Evolutionary conservation across 1,140 invertebrate genomes (phyloP).

Genomic region (Drosophila malerkotliana): DNA sequence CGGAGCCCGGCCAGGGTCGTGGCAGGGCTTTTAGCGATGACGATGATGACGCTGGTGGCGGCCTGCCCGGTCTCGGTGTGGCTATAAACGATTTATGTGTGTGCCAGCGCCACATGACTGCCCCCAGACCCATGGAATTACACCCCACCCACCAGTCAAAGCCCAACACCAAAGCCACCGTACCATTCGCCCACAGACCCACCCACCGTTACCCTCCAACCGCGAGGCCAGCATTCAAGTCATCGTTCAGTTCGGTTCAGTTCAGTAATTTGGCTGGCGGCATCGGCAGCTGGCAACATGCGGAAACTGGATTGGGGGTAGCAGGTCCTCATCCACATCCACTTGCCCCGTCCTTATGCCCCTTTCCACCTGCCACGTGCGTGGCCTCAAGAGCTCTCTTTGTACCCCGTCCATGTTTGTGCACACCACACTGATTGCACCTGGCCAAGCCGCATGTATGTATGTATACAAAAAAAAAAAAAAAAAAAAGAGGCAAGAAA

Average conservation of each 20-base stretch:
- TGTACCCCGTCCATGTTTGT: constrained; percentile 41
- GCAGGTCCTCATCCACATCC: constrained; percentile 16
- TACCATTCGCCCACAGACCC: not conserved
- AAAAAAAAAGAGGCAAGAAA: constrained; percentile 2
- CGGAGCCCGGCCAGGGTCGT: constrained; percentile 39
- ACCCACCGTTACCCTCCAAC: constrained; percentile 4
- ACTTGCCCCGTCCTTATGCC: not conserved
- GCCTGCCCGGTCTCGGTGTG: constrained; percentile 56
- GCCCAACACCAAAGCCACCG: not conserved
- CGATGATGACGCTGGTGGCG: constrained; percentile 61
- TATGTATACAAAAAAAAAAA: constrained; percentile 12
- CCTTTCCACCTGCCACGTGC: constrained; percentile 26
- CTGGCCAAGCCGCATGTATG: constrained; percentile 47
- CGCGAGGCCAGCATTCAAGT: constrained; percentile 67
- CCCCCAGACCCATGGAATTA: constrained; percentile 17
- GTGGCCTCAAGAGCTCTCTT: constrained; percentile 26
- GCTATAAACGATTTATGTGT: constrained; percentile 82
- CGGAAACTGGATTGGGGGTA: constrained; percentile 26
- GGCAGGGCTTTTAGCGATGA: constrained; percentile 58
- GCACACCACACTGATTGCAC: constrained; percentile 64
- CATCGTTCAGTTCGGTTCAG: constrained; percentile 81
- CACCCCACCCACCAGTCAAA: not conserved
- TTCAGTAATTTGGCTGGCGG: constrained; percentile 79
- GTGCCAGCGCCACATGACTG: constrained; percentile 73
- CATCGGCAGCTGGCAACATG: constrained; percentile 69